Conservation (phyloP, 53 echinoderm and acorn worm species). For the Luidia sarsii region DNA sequence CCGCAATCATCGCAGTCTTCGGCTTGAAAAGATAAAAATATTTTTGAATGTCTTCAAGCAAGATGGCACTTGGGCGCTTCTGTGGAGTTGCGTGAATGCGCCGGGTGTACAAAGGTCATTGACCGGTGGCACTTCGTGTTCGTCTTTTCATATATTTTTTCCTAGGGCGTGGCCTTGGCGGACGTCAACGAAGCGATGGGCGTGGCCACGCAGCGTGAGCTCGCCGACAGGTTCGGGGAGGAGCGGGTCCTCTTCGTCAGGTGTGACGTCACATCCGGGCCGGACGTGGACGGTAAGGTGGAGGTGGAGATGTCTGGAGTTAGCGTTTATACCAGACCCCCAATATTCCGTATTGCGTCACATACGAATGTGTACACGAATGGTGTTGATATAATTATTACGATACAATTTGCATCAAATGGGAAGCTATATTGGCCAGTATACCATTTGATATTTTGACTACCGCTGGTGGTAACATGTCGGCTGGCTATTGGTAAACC, state of each 20-base stretch:
- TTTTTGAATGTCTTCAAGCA: too few relatives aligned
- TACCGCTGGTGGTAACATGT: too few relatives aligned
- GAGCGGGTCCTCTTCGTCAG: slow-evolving; percentile 29
- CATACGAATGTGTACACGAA: background rate
- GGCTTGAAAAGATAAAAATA: too few relatives aligned
- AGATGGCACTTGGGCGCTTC: too few relatives aligned
- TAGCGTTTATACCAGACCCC: background rate
- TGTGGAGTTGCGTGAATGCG: too few relatives aligned
- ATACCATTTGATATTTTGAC: too few relatives aligned
- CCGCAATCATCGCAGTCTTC: too few relatives aligned
- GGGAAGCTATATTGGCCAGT: too few relatives aligned
- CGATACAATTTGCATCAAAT: background rate
- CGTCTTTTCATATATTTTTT: background rate
- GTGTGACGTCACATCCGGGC: slow-evolving; percentile 19
- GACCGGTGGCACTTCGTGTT: too few relatives aligned
- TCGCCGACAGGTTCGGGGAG: slow-evolving; percentile 17
- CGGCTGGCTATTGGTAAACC: too few relatives aligned
- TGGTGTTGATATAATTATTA: background rate
- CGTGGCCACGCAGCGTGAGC: background rate
- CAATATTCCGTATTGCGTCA: background rate
- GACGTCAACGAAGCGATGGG: slow-evolving; percentile 33
- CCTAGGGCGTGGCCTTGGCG: slow-evolving; percentile 1
- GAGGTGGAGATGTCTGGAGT: background rate
- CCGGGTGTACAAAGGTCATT: too few relatives aligned
- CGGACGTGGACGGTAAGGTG: slow-evolving; percentile 4